These are phyloP conservation scores for Gisinianus flammeolus DNA, from an alignment of 2,888 invertebrate species.

Conservation along the genomic window DNA sequence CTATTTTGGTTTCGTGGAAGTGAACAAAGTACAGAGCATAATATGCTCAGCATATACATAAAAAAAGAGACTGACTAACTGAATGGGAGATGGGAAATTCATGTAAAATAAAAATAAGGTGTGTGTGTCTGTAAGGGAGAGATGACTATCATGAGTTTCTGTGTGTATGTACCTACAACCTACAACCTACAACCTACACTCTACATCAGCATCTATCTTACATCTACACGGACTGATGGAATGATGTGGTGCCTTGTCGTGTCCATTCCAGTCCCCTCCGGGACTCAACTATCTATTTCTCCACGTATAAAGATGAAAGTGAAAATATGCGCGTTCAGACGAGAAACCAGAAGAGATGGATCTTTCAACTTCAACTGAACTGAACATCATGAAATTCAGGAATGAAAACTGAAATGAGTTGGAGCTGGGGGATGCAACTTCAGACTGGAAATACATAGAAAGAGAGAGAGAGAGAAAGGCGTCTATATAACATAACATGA, in stretches of 20 bases:
- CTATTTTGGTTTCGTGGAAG: no score
- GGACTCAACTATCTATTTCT: background rate
- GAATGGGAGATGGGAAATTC: no score
- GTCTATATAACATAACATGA: background rate
- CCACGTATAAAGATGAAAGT: constrained; percentile 16
- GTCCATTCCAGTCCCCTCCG: constrained; percentile 2
- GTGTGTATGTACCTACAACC: no score
- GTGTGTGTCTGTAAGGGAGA: background rate
- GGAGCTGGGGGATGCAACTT: background rate
- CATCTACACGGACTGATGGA: no score
- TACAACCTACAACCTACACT: no score
- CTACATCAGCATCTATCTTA: no score
- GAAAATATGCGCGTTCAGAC: background rate
- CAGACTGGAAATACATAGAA: background rate
- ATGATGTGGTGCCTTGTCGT: constrained; percentile 24
- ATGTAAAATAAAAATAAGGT: background rate
- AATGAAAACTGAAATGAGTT: background rate
- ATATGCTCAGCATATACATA: no score
- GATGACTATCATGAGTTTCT: no score
- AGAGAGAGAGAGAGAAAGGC: no score
- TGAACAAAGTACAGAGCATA: no score
- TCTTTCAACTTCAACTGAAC: background rate
- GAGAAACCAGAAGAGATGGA: no score
- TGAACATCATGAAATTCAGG: background rate
- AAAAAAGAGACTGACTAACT: constrained; percentile 4